Base-by-base conservation (phyloP, 2,888 invertebrate genomes). In the Troglohyphantes excavatus region DNA sequence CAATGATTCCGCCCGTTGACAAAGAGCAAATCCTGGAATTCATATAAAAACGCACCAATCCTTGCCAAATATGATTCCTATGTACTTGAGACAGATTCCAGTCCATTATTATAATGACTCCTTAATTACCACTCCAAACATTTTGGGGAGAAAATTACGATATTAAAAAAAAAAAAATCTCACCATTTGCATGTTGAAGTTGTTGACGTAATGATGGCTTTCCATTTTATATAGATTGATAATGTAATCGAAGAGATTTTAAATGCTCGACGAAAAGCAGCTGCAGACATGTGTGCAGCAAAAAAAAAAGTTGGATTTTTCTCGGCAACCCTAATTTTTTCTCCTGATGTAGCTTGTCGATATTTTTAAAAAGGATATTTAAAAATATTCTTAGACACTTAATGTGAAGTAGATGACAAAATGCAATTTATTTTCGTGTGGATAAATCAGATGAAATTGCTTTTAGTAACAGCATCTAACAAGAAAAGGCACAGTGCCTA, bases 181-280 rank as follows among this genome's bases (percentile, higher is more conserved):
- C 78, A 39, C 21, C 78, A 78, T 78, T 65, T 78, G 23, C 78
- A 78, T 65, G 33, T 61, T 59, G 27, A 59, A 59, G 75, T 63
- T 78, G 78, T 78, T 53, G 75, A 61, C 78, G 23, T 78, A 78
- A 78, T 78, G 78, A 78, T 63, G 63, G 78, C 33, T 63, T 61
- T 78, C 63, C 63, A 63, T 63, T 63, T 78, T 11, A 13, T 33
- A n/a, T 13, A 63, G 63, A 78, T 78, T 78, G 61, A 63, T 63
- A 78, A 78, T 27, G 75, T 61, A 59, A 59, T 75, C 59, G 59
- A 63, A 27, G 78, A 33, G 59, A 7, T 19, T 75, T 61, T 59
- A 75, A 6, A 21, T 39, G 65, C 33, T 43, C 23, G 78, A 61
- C 23, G 39, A 39, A 63, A 78, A 63, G 23, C 63, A 63, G 5